A percentile compares a stretch with the other conserved stretches of the same genome.
Conservation (phyloP, 1,140 invertebrate species). For the Bombus pascuorum region DNA sequence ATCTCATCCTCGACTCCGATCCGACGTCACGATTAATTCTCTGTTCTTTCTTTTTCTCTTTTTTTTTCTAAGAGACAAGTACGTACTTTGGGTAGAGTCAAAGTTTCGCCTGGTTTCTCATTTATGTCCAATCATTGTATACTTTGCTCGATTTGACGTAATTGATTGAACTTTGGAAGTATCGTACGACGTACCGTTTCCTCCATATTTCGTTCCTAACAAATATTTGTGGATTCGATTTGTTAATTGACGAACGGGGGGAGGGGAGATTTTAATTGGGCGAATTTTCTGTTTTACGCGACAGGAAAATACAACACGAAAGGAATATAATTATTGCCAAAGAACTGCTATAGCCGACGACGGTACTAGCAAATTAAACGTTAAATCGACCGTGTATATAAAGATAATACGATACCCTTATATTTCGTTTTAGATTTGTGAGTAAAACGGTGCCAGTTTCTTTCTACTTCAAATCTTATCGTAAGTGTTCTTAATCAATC, state of each 20-base stretch:
- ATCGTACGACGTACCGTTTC: neutral
- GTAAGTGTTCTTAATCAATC: neutral
- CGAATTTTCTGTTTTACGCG: neutral
- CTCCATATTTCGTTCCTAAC: too few species aligned
- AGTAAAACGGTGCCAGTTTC: too few species aligned
- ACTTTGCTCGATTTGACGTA: neutral
- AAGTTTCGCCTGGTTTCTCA: neutral
- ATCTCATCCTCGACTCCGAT: conserved; percentile 25
- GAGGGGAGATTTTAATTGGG: neutral
- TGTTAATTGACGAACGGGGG: neutral
- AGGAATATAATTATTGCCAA: neutral
- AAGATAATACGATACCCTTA: neutral
- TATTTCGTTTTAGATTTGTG: neutral
- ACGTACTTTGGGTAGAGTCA: too few species aligned
- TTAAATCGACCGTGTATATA: neutral
- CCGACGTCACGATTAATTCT: conserved; percentile 27
- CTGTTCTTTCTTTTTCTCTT: neutral
- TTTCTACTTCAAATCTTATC: conserved; percentile 13
- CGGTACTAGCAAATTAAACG: neutral
- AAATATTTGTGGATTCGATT: neutral
- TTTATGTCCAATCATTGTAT: neutral
- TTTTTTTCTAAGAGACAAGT: neutral
- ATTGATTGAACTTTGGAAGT: neutral
- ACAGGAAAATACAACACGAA: too few species aligned
- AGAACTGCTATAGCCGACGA: neutral